Conservation (phyloP, 1,140 invertebrate genomes). For the Apis florea region DNA sequence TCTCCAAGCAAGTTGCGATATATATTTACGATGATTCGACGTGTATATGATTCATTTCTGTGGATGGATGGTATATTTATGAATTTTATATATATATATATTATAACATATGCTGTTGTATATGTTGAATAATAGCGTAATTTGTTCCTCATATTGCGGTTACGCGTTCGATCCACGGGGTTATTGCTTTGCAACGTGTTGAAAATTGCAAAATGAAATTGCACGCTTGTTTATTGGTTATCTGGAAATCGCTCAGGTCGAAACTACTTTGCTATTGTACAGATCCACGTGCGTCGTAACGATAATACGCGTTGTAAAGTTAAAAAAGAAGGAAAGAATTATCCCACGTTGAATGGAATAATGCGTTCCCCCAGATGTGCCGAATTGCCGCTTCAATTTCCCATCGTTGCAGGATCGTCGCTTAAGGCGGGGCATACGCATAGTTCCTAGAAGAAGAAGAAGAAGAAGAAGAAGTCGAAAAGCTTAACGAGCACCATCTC, state of each 20-base stretch:
- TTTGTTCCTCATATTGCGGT: too few species aligned
- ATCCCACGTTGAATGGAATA: background rate
- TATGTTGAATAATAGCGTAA: too few species aligned
- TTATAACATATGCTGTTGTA: too few species aligned
- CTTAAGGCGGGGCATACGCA: too few species aligned
- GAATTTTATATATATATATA: too few species aligned
- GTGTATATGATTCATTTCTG: too few species aligned
- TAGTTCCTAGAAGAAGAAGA: background rate
- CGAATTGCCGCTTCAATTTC: constrained; percentile 8
- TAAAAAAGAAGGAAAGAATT: background rate
- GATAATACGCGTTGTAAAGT: background rate
- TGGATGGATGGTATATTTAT: too few species aligned
- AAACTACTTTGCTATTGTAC: background rate
- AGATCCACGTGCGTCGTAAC: background rate
- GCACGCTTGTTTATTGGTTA: background rate
- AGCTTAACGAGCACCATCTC: background rate
- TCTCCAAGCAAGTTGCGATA: too few species aligned
- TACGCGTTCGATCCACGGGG: background rate
- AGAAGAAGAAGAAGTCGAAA: background rate
- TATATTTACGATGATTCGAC: too few species aligned
- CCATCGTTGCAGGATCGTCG: too few species aligned
- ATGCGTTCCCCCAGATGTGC: background rate
- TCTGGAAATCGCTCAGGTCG: background rate
- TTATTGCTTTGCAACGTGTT: background rate
- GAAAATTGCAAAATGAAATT: background rate